Evolutionary conservation across 2,888 invertebrate genomes (phyloP), one percentile per base, ranked within the genome.

Genomic region (Candidula unifasciata): DNA sequence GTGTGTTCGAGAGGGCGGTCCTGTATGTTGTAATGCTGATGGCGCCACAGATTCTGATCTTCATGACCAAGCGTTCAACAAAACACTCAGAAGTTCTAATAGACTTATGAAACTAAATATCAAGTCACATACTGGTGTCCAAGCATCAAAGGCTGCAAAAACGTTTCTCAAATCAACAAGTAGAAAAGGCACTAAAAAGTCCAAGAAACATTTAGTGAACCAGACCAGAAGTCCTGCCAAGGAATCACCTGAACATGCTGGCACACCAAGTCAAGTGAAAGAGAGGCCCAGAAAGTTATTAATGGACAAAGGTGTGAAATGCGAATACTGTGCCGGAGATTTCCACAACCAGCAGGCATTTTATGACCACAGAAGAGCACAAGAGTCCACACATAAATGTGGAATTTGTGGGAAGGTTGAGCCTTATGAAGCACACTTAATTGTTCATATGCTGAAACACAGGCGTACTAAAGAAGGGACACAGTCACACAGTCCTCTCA

Each of bases 381-480:
- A 76, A 27, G 85, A 76, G 37, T 81, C 80, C 0, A 33, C 24
- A 27, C 79, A 74, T 44, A 44, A 0, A 24, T 85, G 85, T 85
- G 64, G 54, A 24, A 76, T 81, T 24, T 85, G 85, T 85, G 85
- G 85, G 27, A 85, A 85, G 64, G 60, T 52, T 16, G 81, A 85
- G 37, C 85, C 77, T 0, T 85, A 81, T 81, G 81, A 81, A 30
- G 85, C 85, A 37, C 76, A 81, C 52, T 64, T 85, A 5, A 85
- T 85, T 35, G 85, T 85, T 0, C 85, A 85, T 52, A 85, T 85
- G 85, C 85, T 77, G 76, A 81, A 60, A 52, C 85, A 85, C 60
- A 69, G 76, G 21, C 54, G 64, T 24, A 60, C 52, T 8, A 84
- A 84, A 54, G 60, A 27, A 21, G 76, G 76, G 54, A 18, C n/a